Evolutionary conservation across 2,113 vertebrate genomes (phyloP).

Genomic region (Baryphthengus martii): DNA sequence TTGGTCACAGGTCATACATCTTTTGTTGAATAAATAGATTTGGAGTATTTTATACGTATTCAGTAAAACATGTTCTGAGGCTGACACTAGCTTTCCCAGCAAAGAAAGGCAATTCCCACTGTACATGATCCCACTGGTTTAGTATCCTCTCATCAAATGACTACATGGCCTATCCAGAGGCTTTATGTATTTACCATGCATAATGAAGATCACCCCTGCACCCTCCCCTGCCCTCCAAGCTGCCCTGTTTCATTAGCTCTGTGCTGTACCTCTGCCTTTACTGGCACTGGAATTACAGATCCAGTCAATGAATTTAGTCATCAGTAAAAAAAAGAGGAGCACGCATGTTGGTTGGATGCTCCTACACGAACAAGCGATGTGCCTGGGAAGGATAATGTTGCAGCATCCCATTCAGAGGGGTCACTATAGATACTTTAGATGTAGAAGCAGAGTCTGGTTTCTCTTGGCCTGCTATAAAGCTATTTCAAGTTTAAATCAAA

Average conservation of each 20-base stretch:
- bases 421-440: background rate
- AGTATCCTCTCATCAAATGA: background rate
- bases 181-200: background rate
- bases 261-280: background rate
- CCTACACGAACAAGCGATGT: background rate
- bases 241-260: background rate
- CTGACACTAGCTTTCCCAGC: background rate
- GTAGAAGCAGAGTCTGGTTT: background rate
- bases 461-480: background rate
- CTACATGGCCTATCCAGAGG: background rate
- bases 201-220: background rate
- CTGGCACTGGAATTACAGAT: background rate
- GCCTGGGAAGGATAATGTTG: background rate
- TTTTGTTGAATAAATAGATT: background rate
- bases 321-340: background rate
- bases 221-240: background rate
- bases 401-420: background rate
- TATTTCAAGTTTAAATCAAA: background rate
- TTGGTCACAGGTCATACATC: background rate
- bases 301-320: background rate
- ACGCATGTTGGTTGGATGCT: rapidly evolving
- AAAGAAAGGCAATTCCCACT: background rate
- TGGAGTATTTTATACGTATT: background rate
- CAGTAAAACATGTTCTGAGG: background rate
- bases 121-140: background rate